These are phyloP conservation scores for Drosophila subpulchrella DNA, from an alignment of 1,140 invertebrate species.

Conservation along the genomic window DNA sequence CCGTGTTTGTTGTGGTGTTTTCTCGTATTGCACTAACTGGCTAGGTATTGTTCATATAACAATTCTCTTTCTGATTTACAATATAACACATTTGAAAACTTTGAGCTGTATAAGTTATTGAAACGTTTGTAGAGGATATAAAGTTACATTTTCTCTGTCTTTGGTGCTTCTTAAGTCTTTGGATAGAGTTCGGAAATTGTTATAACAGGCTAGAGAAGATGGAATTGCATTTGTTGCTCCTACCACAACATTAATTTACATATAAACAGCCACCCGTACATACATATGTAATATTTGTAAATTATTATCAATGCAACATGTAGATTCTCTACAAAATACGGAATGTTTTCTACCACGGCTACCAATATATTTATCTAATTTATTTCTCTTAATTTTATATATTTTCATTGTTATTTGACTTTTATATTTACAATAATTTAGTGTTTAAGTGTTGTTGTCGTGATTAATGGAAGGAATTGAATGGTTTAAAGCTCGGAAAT, in stretches of 20 bases:
- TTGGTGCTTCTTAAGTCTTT: constrained; percentile 59
- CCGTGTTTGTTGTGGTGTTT: constrained; percentile 43
- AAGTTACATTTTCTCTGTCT: constrained; percentile 31
- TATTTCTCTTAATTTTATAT: constrained; percentile 44
- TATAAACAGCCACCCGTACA: constrained; percentile 58
- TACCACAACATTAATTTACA: constrained; percentile 39
- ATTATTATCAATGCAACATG: constrained; percentile 83
- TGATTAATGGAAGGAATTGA: constrained; percentile 2
- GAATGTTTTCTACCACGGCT: constrained; percentile 62
- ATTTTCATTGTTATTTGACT: constrained; percentile 60
- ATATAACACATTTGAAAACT: constrained; percentile 62
- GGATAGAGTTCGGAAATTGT: constrained; percentile 32
- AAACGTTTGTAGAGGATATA: constrained; percentile 45
- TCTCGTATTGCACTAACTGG: constrained; percentile 53
- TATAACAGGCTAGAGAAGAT: constrained; percentile 3
- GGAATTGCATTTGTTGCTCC: constrained; percentile 21
- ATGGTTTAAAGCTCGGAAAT: constrained; percentile 3
- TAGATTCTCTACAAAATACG: constrained; percentile 82
- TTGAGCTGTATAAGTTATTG: constrained; percentile 53
- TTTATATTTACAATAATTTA: constrained; percentile 65
- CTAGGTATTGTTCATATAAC: constrained; percentile 36
- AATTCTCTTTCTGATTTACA: constrained; percentile 40
- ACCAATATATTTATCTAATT: constrained; percentile 71
- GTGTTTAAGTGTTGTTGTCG: constrained; percentile 19
- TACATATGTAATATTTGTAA: constrained; percentile 70